Conservation (phyloP, 2,888 invertebrate species). For the Drosophila pegasa region DNA sequence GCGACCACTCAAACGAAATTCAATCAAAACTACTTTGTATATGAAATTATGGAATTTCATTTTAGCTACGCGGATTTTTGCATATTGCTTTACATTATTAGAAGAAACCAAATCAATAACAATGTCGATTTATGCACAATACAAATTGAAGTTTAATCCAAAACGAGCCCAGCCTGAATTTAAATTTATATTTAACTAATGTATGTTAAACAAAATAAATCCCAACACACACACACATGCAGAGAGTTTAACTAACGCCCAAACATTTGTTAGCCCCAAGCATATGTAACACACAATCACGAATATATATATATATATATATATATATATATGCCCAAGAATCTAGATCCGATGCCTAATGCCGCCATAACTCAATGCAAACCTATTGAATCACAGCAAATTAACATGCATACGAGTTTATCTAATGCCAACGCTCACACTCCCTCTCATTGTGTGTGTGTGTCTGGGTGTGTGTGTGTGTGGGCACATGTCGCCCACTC, state of each 20-base stretch:
- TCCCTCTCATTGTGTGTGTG: slow-evolving; percentile 6
- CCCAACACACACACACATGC: neutral
- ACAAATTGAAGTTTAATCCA: neutral
- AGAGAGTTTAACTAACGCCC: slow-evolving; percentile 27
- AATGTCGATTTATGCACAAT: neutral
- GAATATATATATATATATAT: slow-evolving; percentile 12
- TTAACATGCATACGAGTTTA: slow-evolving; percentile 73
- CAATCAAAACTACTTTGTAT: slow-evolving; percentile 19
- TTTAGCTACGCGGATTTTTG: neutral
- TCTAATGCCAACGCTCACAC: slow-evolving; percentile 27
- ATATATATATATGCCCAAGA: slow-evolving; percentile 30
- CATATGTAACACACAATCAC: slow-evolving; percentile 4
- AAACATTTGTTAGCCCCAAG: slow-evolving; percentile 38
- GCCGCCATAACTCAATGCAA: slow-evolving; percentile 71
- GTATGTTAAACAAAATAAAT: neutral
- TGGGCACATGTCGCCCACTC: slow-evolving; percentile 45
- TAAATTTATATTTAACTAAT: slow-evolving; percentile 9
- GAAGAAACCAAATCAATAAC: neutral
- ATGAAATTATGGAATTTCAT: slow-evolving; percentile 5
- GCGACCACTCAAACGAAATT: slow-evolving; percentile 16
- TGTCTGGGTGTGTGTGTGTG: slow-evolving; percentile 14
- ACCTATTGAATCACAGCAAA: slow-evolving; percentile 78
- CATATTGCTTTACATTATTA: neutral
- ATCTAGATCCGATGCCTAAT: slow-evolving; percentile 57
- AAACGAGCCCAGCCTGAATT: neutral